Evolutionary conservation across 1,140 invertebrate species (phyloP).

Genomic region (Sminthurides bifidus): DNA sequence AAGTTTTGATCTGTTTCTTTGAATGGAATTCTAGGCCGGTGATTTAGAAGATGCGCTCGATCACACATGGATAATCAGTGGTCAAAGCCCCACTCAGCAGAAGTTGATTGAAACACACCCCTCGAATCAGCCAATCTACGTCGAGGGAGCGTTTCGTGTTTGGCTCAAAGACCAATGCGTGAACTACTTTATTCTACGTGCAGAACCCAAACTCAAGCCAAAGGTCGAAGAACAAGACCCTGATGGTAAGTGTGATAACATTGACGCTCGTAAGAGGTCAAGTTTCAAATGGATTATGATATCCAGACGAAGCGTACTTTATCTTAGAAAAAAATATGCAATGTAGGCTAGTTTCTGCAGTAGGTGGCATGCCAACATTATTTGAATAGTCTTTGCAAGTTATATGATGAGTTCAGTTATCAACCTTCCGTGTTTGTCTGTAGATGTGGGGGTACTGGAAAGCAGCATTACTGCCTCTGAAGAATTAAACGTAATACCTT

Average conservation of each 20-base stretch:
- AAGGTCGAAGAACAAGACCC: constrained; percentile 20
- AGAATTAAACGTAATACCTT: constrained; percentile 25
- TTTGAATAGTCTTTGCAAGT: neutral
- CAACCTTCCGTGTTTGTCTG: constrained; percentile 33
- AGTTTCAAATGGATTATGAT: neutral
- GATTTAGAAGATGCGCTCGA: constrained; percentile 64
- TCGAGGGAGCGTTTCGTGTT: constrained; percentile 76
- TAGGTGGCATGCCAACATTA: no score
- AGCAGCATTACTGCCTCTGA: constrained; percentile 34
- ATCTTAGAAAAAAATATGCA: neutral
- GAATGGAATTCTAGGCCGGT: constrained; percentile 4
- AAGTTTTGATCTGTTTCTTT: neutral
- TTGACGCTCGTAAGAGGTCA: neutral
- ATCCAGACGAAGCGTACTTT: neutral
- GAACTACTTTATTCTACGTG: constrained; percentile 73
- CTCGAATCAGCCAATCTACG: constrained; percentile 55
- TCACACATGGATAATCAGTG: constrained; percentile 87
- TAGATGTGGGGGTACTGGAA: constrained; percentile 47
- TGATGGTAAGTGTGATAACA: constrained; percentile 48
- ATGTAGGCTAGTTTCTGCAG: neutral
- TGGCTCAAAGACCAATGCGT: constrained; percentile 63
- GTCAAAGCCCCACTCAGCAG: constrained; percentile 65
- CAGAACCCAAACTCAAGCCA: constrained; percentile 43
- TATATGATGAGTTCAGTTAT: neutral
- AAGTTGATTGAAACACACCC: constrained; percentile 59